A percentile compares a stretch with the other conserved stretches of the same genome.
These are phyloP conservation scores for Rousettus leschenaultii DNA, from an alignment of 2,113 vertebrate genomes.

Conservation along the genomic window DNA sequence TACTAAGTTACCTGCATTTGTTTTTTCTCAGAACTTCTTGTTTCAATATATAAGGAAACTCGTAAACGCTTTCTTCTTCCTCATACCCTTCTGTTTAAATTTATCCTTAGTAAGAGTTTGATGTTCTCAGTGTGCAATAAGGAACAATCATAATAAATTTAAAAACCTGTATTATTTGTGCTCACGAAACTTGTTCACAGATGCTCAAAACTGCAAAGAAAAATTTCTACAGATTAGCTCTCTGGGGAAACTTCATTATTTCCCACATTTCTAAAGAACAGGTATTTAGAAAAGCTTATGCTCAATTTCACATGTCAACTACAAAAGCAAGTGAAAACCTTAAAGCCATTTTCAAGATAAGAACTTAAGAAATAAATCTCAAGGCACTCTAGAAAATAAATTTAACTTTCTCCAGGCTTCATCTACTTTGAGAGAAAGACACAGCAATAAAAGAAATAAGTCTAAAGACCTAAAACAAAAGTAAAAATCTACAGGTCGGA, in stretches of 20 bases:
- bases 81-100: not conserved
- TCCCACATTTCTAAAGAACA: not conserved
- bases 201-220: not conserved
- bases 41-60: not conserved
- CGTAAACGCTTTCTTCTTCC: not conserved
- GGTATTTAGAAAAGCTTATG: not conserved
- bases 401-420: not conserved
- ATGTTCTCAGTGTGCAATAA: not conserved
- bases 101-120: not conserved
- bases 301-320: not conserved
- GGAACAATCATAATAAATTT: slow-evolving; percentile 12
- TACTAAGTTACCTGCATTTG: not conserved
- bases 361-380: slow-evolving; percentile 16
- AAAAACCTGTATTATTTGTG: not conserved
- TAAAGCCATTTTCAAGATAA: slow-evolving; percentile 28
- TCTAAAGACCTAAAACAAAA: not conserved
- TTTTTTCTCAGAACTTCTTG: not conserved
- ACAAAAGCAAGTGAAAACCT: not conserved
- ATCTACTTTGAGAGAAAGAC: not conserved
- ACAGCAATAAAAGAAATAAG: not conserved
- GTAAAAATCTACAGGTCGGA: not conserved
- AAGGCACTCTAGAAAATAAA: not conserved
- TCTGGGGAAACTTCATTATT: not conserved
- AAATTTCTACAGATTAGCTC: slow-evolving; percentile 22
- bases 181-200: not conserved